Evolutionary conservation across 2,888 invertebrate genomes (phyloP).

Genomic region (Aspidiotus destructor): DNA sequence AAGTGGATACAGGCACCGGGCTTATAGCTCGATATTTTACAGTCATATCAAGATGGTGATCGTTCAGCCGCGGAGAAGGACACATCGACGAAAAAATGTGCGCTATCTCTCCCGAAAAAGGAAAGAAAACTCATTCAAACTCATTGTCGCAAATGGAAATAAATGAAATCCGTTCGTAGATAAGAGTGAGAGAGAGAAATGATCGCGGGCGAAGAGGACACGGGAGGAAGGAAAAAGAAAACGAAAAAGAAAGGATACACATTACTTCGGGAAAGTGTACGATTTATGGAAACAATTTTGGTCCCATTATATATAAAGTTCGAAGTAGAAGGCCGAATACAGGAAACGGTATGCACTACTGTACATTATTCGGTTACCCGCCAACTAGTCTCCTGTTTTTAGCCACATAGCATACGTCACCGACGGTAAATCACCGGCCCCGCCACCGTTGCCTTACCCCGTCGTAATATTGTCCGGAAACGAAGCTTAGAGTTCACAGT

Average conservation of each 20-base stretch:
- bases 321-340: constrained; percentile 24
- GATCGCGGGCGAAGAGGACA: not conserved
- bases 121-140: too few species aligned
- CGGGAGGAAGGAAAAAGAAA: constrained; percentile 12
- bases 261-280: constrained; percentile 21
- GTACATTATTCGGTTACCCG: constrained; percentile 18
- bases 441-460: not conserved
- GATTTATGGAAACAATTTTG: constrained; percentile 25
- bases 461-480: constrained; percentile 16
- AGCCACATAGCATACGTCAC: constrained; percentile 26
- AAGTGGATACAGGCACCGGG: too few species aligned
- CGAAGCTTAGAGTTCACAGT: constrained; percentile 26
- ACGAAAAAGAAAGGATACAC: constrained; percentile 13
- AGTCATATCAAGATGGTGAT: too few species aligned
- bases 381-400: constrained; percentile 22
- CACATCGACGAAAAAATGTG: too few species aligned
- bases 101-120: too few species aligned
- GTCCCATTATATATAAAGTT: constrained; percentile 19
- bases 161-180: too few species aligned
- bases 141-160: too few species aligned
- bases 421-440: constrained; percentile 26
- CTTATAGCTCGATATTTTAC: too few species aligned
- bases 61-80: too few species aligned
- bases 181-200: too few species aligned
- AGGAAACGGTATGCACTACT: constrained; percentile 9